These are phyloP conservation scores for Gallinago undulata DNA, from an alignment of 2,113 vertebrate genomes.

Conservation along the genomic window DNA sequence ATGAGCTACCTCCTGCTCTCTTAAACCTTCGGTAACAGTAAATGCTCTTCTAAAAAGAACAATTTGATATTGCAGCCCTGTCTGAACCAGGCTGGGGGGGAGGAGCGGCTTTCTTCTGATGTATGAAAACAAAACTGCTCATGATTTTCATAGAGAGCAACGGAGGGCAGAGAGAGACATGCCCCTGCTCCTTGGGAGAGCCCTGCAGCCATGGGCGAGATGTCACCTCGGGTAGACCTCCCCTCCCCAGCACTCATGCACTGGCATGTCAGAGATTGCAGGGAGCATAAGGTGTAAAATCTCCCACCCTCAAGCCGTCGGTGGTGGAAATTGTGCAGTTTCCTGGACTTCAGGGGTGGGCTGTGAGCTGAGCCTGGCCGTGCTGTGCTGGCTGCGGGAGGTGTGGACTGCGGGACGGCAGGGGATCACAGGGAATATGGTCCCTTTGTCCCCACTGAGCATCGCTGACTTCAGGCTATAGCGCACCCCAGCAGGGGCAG, in stretches of 20 bases:
- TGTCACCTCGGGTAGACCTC: background rate
- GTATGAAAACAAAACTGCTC: background rate
- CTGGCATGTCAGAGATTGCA: background rate
- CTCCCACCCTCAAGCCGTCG: rapidly evolving
- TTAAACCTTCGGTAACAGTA: conserved; percentile 47
- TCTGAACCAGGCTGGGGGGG: background rate
- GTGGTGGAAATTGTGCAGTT: background rate
- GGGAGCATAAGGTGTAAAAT: background rate
- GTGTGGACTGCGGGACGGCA: background rate
- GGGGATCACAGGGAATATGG: background rate
- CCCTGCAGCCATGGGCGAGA: rapidly evolving
- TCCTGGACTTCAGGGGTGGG: rapidly evolving
- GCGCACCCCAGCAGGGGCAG: background rate
- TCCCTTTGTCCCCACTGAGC: background rate
- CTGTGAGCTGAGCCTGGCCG: background rate
- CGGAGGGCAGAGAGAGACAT: background rate
- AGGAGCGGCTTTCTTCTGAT: background rate
- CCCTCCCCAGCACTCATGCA: background rate
- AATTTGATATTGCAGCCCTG: background rate
- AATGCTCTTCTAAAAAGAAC: conserved; percentile 48
- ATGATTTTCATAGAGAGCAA: background rate
- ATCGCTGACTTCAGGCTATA: rapidly evolving
- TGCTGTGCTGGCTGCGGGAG: background rate
- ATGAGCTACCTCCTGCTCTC: conserved; percentile 44
- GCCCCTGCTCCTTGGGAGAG: background rate